These are phyloP conservation scores for Ceratoteleas bidentatus DNA, from an alignment of 1,140 invertebrate species.

Conservation along the genomic window DNA sequence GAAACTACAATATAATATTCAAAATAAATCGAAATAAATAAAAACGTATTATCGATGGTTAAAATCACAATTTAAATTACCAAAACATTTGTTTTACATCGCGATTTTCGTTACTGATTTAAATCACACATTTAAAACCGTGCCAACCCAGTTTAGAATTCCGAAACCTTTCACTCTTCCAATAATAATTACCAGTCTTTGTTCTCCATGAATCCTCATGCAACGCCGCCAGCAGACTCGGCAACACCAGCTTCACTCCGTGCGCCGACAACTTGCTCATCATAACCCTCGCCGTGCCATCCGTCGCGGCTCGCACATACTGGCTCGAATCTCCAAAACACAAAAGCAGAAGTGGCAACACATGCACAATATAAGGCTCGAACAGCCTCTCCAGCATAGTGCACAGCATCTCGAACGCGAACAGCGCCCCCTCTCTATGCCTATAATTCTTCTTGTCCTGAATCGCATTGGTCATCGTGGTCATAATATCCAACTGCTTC, in stretches of 20 bases:
- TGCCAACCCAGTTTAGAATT: too few relatives aligned
- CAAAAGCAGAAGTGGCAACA: constrained; percentile 95
- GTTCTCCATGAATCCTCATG: constrained; percentile 99
- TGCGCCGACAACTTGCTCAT: constrained; percentile 98
- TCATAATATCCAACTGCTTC: constrained; percentile 98
- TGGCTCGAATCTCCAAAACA: constrained; percentile 98
- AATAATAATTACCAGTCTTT: constrained; percentile 98
- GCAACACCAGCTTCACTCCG: constrained; percentile 97
- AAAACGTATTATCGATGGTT: too few relatives aligned
- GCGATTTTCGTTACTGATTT: too few relatives aligned
- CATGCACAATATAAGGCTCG: constrained; percentile 99
- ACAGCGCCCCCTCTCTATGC: constrained; percentile 96
- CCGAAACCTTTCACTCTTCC: too few relatives aligned
- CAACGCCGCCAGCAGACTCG: constrained; percentile 93
- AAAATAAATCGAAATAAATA: too few relatives aligned
- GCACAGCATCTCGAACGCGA: constrained; percentile 99
- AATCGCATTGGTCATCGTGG: constrained; percentile 94
- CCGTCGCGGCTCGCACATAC: constrained; percentile 94
- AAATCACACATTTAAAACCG: too few relatives aligned
- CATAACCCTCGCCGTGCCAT: constrained; percentile 96
- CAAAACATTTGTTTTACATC: too few relatives aligned
- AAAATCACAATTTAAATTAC: too few relatives aligned
- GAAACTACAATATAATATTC: too few relatives aligned
- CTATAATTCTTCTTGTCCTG: constrained; percentile 98
- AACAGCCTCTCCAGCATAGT: constrained; percentile 96